phyloP scores from a whole-genome alignment of 2,113 vertebrate species.

The Peromyscus maniculatus region DNA sequence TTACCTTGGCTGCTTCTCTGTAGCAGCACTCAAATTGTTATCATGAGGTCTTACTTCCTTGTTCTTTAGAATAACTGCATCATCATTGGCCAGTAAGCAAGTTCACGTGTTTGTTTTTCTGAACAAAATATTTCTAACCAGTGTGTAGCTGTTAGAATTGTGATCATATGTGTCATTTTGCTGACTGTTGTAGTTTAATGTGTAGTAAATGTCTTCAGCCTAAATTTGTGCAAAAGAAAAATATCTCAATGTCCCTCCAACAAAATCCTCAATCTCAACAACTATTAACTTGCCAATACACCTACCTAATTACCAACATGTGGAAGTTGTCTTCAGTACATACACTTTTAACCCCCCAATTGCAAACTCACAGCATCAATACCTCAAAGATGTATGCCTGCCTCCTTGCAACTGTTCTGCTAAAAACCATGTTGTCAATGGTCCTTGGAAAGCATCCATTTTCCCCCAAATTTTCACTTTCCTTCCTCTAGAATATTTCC shows the following conservation, averaged over 20 bases:
- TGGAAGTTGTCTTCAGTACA: background rate
- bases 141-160: background rate
- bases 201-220: background rate
- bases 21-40: background rate
- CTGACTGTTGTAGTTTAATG: background rate
- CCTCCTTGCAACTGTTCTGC: background rate
- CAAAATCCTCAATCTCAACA: background rate
- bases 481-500: background rate
- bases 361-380: background rate
- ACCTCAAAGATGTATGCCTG: background rate
- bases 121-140: background rate
- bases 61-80: background rate
- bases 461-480: background rate
- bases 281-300: background rate
- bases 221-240: background rate
- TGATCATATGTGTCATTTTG: background rate
- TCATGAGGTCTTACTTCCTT: background rate
- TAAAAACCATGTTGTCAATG: background rate
- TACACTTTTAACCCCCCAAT: background rate
- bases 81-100: background rate
- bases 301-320: background rate
- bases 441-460: background rate
- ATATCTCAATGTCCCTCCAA: background rate
- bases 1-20: background rate
- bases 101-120: background rate